These are phyloP conservation scores for Ophiodon elongatus DNA, from an alignment of 2,113 vertebrate species.

Conservation along the genomic window DNA sequence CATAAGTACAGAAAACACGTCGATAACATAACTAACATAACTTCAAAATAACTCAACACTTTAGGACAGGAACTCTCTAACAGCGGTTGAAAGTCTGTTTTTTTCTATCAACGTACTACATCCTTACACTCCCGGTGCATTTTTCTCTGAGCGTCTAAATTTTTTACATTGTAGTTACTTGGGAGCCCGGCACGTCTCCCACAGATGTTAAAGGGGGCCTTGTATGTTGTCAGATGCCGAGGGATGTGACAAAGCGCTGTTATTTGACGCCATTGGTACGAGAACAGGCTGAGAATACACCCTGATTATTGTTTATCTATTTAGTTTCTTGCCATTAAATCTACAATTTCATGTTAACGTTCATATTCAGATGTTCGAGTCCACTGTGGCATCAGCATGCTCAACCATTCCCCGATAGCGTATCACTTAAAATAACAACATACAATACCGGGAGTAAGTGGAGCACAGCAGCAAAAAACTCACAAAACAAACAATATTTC, in stretches of 20 bases:
- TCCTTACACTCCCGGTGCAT: background rate
- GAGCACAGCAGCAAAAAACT: background rate
- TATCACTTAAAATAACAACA: background rate
- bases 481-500: background rate
- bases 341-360: background rate
- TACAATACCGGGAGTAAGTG: background rate
- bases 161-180: background rate
- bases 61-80: too few relatives aligned
- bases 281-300: background rate
- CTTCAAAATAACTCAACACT: background rate
- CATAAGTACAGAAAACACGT: too few relatives aligned
- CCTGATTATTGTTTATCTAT: background rate
- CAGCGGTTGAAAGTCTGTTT: too few relatives aligned
- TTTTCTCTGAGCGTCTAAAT: too few relatives aligned
- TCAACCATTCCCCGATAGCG: background rate
- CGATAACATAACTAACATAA: background rate
- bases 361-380: background rate
- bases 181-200: background rate
- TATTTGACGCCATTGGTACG: background rate
- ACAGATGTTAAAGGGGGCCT: background rate
- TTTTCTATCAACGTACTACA: background rate
- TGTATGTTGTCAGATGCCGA: background rate
- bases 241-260: background rate
- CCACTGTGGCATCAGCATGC: background rate
- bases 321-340: background rate